Evolutionary conservation across 2,797 vertebrate species (phyloP).

Genomic region (Gymnoscopelus microlampas): DNA sequence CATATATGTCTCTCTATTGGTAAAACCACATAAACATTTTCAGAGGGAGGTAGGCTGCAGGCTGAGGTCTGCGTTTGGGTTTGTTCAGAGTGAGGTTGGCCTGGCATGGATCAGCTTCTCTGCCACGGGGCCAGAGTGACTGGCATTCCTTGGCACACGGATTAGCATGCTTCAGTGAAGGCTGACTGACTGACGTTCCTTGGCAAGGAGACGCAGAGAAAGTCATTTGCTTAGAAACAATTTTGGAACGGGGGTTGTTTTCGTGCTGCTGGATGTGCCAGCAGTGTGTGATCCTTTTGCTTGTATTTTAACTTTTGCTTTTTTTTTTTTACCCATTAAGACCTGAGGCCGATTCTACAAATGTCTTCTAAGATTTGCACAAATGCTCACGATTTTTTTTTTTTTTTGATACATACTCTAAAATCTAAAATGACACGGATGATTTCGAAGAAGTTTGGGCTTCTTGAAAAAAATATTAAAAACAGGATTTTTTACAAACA

Average conservation of each 20-base stretch:
- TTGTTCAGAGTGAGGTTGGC: conserved; percentile 45
- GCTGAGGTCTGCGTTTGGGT: conserved; percentile 43
- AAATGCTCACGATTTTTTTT: no score
- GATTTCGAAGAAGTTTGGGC: no score
- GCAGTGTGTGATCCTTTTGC: not conserved
- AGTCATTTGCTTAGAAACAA: conserved; percentile 47
- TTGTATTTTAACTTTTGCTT: not conserved
- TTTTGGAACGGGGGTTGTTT: conserved; percentile 59
- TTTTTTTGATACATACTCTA: no score
- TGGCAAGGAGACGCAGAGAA: conserved; percentile 38
- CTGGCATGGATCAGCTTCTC: conserved; percentile 53
- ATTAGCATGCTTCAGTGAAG: conserved; percentile 48
- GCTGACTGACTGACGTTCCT: conserved; percentile 59
- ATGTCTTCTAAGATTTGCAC: no score
- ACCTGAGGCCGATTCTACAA: no score
- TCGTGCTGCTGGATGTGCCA: no score
- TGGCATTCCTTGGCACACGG: conserved; percentile 58
- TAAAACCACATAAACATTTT: no score
- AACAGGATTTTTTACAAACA: no score
- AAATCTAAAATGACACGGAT: no score
- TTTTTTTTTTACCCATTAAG: not conserved
- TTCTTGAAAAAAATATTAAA: no score
- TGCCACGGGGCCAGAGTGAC: conserved; percentile 50
- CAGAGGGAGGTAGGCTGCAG: conserved; percentile 27
- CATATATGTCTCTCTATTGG: no score